Base-by-base conservation (phyloP, 2,113 vertebrate species). In the Podocnemis expansa region DNA sequence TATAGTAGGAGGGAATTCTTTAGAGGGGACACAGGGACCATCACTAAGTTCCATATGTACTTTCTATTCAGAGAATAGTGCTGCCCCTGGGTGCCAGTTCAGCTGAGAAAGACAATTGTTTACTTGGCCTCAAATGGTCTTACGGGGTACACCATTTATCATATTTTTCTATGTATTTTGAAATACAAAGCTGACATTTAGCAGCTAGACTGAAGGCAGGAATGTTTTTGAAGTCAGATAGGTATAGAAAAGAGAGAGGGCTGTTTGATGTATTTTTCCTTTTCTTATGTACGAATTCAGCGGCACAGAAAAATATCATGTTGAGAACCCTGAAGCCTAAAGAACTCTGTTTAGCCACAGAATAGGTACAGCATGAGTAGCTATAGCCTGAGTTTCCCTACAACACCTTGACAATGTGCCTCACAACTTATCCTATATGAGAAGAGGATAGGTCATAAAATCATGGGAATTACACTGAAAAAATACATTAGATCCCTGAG, bases 1-100 rank as follows among this genome's bases (percentile, higher is more conserved):
- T 98, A 98, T 97, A 97, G 98, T 97, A 98, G 98, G 97, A 97
- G 97, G 94, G 89, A 92, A 87, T 97, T 98, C 97, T 97, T 91
- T 95, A 97, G 96, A 97, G 96, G 96, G 82, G 95, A 95, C 88
- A 93, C 38, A 58, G 91, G 95, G 96, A 97, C 95, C 96, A 87
- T 78, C 51, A 88, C 2, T 17, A 89, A 94, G 81, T 21, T 19
- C 38, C 82, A 55, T 76, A 79, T 41, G 11, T 52, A 63, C 63
- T 55, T 82, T 80, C 52, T 21, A 27, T 80, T 52, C 1, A 88
- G 85, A 45, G 52, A 84, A 78, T 60, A 80, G 94, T 83, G 91
- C 56, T 10, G 5, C 5, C 88, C n/a, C 82, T 95, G 88, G 73
- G 41, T 94, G 96, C 89, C 88, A 96, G 89, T 93, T 96, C 92